Conservation (phyloP, 2,797 vertebrate genomes). For the Antennarius maculatus region DNA sequence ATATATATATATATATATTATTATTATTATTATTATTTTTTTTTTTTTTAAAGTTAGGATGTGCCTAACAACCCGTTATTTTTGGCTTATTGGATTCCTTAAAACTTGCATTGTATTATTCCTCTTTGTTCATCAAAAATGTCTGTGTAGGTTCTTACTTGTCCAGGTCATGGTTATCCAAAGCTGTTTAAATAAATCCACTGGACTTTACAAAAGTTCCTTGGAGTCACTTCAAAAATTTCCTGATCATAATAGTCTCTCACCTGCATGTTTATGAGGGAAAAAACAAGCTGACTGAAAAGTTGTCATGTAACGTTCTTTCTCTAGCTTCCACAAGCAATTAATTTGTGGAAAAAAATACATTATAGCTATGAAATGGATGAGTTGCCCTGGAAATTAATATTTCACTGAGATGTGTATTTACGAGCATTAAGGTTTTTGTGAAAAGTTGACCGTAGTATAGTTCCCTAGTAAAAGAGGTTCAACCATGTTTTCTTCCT, state of each 20-base stretch:
- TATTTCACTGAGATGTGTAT: slow-evolving; percentile 7
- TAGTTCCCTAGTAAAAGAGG: not conserved
- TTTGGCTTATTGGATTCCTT: not conserved
- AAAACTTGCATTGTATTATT: not conserved
- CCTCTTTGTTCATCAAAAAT: too few species aligned
- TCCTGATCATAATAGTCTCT: not conserved
- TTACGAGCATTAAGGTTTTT: not conserved
- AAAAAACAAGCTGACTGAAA: slow-evolving; percentile 1
- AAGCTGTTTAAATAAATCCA: too few species aligned
- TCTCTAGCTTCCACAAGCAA: not conserved
- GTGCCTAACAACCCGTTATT: not conserved
- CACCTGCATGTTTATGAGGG: not conserved
- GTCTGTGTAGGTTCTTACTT: too few species aligned
- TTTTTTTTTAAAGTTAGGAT: too few species aligned
- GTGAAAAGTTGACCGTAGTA: not conserved
- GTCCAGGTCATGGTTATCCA: too few species aligned
- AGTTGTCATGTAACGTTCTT: not conserved
- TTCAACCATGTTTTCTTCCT: slow-evolving; percentile 1
- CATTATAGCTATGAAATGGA: slow-evolving; percentile 1
- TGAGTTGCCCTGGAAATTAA: slow-evolving; percentile 10
- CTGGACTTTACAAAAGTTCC: too few species aligned
- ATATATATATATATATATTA: too few species aligned
- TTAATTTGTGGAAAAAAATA: slow-evolving; percentile 2
- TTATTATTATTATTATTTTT: too few species aligned
- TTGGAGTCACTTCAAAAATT: not conserved